Evolutionary conservation across 2,797 vertebrate genomes (phyloP).

Genomic region (Australoheros facetus): DNA sequence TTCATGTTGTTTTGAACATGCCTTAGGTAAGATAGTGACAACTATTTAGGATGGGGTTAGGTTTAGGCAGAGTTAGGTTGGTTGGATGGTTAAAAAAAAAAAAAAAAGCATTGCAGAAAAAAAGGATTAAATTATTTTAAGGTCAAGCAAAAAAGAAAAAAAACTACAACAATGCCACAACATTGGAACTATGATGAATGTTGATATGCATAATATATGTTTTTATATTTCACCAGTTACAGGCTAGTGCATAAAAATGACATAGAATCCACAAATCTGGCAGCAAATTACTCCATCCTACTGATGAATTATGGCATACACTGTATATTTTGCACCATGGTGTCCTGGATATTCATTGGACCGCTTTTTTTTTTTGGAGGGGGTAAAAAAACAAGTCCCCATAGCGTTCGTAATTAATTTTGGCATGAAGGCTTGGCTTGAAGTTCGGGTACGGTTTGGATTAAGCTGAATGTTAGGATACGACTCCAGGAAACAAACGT

Average conservation of each 20-base stretch:
- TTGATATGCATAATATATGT: too few relatives aligned
- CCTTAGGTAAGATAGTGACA: neutral
- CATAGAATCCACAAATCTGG: neutral
- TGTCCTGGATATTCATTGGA: neutral
- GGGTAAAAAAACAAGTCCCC: neutral
- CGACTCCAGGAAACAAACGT: neutral
- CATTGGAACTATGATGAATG: neutral
- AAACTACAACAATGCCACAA: neutral
- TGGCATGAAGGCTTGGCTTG: neutral
- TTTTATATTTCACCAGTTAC: neutral
- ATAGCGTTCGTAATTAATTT: neutral
- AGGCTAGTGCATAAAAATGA: neutral
- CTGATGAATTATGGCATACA: neutral
- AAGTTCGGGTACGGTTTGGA: neutral
- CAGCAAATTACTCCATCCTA: neutral
- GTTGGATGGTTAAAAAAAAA: neutral
- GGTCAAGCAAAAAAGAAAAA: neutral
- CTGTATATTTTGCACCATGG: neutral
- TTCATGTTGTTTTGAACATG: neutral
- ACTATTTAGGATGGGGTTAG: neutral
- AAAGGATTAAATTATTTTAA: neutral
- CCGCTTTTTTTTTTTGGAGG: neutral
- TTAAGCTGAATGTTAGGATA: neutral
- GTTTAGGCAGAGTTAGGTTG: neutral
- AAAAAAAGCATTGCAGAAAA: neutral